A percentile compares a stretch with the other conserved stretches of the same genome.
Conservation (phyloP, 2,113 vertebrate species). For the Microcebus murinus region DNA sequence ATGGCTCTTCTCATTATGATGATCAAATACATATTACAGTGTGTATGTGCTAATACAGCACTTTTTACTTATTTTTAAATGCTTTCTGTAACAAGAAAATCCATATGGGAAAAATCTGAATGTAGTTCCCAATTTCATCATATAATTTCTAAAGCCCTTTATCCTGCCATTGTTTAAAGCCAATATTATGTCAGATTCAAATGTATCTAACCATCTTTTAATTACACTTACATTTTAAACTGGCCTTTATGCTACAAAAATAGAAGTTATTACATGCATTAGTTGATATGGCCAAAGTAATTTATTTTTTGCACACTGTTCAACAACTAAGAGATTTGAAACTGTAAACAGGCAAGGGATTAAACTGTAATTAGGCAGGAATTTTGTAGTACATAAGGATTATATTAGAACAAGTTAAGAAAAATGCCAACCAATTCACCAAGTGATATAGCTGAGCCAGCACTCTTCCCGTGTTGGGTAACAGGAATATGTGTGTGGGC, state of each 20-base stretch:
- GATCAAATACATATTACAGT: background rate
- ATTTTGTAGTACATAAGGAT: constrained; percentile 47
- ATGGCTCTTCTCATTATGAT: background rate
- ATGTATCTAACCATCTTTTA: background rate
- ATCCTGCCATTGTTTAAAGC: constrained; percentile 8
- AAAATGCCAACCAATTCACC: constrained; percentile 34
- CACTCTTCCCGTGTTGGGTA: background rate
- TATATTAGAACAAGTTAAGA: background rate
- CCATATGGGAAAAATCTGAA: background rate
- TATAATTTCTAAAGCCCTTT: background rate
- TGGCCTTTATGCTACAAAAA: background rate
- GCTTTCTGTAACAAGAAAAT: background rate
- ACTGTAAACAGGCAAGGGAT: background rate
- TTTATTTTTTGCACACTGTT: constrained; percentile 74
- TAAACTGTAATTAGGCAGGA: constrained; percentile 47
- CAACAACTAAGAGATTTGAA: constrained; percentile 65
- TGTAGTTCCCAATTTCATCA: background rate
- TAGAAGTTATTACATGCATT: background rate
- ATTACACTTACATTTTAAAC: constrained; percentile 37
- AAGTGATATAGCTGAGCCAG: too few relatives aligned
- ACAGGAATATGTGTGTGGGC: background rate
- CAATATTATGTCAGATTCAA: background rate
- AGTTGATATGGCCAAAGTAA: constrained; percentile 31
- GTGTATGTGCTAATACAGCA: background rate
- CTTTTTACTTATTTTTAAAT: background rate